Evolutionary conservation across 2,113 vertebrate genomes (phyloP), one percentile per base, ranked within the genome.

Genomic region (Erpornis zantholeuca): DNA sequence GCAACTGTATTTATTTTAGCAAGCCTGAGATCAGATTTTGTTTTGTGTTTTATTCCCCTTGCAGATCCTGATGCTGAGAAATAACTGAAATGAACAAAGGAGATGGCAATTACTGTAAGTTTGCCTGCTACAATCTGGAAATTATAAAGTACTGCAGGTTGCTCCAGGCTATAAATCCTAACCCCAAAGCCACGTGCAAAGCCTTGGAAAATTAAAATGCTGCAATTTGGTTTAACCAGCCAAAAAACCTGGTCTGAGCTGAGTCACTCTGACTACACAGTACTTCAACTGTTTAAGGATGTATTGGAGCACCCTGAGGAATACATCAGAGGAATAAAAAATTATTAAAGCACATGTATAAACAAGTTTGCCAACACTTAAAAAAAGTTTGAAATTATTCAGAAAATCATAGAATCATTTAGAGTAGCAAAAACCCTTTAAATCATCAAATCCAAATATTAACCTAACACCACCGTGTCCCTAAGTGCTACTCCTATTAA

Each of bases 151-250:
- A 87, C 5, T 73, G 38, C 56, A 97, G 72, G 52, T 86, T 94
- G 50, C 68, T 94, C 60, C 77, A 92, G 86, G 72, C 65, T 53
- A 71, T 78, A 83, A 94, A 88, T 89, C 57, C 44, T 79, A 86
- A 79, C 71, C 71, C 53, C 61, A 78, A 95, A 95, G 53, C 65
- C 89, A 94, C 1, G 19, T 68, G 83, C 57, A 95, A 93, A 95
- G 65, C 76, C 77, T 82, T 84, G 73, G 73, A 94, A 96, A 94
- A 95, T 84, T 63, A 78, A 91, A 97, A 78, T 53, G 49, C 75
- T 90, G 88, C 78, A 91, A 23, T 33, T 91, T 1, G 19, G 14
- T 68, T 90, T 76, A 86, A 63, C 22, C 27, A 86, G 69, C 44
- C 81, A 86, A 72, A 94, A 90, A 86, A 8, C 0, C 11, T 7